These are phyloP conservation scores for Percopsis transmontana DNA, from an alignment of 2,113 vertebrate genomes.

Conservation along the genomic window DNA sequence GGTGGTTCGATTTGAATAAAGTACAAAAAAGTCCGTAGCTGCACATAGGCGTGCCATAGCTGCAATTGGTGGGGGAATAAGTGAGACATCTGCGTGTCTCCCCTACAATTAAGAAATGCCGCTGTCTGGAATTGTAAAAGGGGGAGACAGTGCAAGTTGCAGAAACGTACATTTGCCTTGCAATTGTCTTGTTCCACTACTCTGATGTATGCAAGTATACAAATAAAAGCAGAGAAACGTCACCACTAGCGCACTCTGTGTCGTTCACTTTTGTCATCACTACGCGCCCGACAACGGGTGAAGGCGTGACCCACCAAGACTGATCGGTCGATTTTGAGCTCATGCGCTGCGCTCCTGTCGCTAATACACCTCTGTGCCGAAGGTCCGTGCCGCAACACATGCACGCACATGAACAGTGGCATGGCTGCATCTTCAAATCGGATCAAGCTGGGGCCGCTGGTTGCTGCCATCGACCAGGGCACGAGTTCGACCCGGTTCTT, in stretches of 20 bases:
- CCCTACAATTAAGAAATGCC: too few relatives aligned
- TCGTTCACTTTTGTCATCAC: not conserved
- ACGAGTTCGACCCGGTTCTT: slow-evolving; percentile 94
- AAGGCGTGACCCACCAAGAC: not conserved
- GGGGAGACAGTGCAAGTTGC: too few relatives aligned
- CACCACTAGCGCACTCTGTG: not conserved
- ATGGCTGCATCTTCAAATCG: slow-evolving; percentile 86
- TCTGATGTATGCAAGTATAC: slow-evolving; percentile 30
- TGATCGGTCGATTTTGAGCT: not conserved
- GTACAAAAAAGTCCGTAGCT: too few relatives aligned
- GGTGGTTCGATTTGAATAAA: too few relatives aligned
- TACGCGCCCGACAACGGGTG: not conserved
- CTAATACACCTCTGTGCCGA: not conserved
- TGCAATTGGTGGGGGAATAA: too few relatives aligned
- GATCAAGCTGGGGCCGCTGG: slow-evolving; percentile 85
- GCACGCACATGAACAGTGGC: slow-evolving; percentile 64
- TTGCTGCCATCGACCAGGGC: slow-evolving; percentile 94
- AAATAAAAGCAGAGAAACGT: slow-evolving; percentile 67
- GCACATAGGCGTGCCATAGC: too few relatives aligned
- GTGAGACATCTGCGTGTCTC: too few relatives aligned
- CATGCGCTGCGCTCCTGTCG: not conserved
- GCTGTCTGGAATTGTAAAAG: too few relatives aligned
- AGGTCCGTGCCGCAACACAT: not conserved
- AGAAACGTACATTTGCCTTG: too few relatives aligned
- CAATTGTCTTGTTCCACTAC: too few relatives aligned